phyloP scores from a whole-genome alignment of 1,140 invertebrate genomes.

The Neotoxoptera formosana region DNA sequence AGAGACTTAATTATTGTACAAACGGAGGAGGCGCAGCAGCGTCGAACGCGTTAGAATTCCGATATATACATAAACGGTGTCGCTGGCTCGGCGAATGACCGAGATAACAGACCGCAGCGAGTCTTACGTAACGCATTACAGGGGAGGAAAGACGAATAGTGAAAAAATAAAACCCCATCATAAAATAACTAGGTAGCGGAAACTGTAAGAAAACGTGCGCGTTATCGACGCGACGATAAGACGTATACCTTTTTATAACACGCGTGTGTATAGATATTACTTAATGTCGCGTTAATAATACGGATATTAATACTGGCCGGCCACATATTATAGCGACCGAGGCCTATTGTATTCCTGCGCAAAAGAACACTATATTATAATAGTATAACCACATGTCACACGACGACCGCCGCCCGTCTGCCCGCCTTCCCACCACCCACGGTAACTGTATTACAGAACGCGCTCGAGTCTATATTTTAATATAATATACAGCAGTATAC shows the following conservation, averaged over 20 bases:
- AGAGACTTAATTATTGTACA: neutral
- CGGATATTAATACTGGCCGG: neutral
- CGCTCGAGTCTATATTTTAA: neutral
- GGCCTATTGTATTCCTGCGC: neutral
- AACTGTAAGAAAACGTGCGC: neutral
- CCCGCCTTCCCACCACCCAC: too few species aligned
- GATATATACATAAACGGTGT: neutral
- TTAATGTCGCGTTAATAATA: conserved; percentile 26
- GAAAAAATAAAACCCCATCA: neutral
- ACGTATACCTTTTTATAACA: conserved; percentile 10
- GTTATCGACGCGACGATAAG: neutral
- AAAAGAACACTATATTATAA: neutral
- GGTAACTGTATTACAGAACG: neutral
- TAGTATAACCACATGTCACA: neutral
- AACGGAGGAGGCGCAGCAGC: neutral
- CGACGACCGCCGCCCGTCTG: neutral
- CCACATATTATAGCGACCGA: neutral
- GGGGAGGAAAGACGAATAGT: neutral
- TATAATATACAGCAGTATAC: neutral
- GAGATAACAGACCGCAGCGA: neutral
- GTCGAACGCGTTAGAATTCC: neutral
- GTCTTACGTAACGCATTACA: neutral
- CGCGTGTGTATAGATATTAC: neutral
- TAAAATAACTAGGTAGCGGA: neutral
- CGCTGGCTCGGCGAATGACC: neutral